Base-by-base conservation (phyloP, 2,888 invertebrate genomes). In the Parnassius mnemosyne region DNA sequence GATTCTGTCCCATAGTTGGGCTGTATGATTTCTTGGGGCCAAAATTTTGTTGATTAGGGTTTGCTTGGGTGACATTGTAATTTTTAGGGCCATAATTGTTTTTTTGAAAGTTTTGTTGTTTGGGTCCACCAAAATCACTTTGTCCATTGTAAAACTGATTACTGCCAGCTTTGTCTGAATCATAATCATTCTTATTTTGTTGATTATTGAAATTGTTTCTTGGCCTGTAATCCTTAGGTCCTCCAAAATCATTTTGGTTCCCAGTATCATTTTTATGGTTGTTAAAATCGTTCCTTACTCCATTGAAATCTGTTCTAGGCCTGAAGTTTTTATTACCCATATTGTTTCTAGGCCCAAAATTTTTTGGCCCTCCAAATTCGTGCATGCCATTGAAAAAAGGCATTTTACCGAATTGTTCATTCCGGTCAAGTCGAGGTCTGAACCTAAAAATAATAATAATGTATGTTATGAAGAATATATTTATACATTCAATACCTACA, bases 371-470 rank as follows among this genome's bases (percentile, higher is more conserved):
- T 54, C 92, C 92, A 77, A 92, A 92, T 66, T 92, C 91, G 71
- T 75, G 84, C 46, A 60, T 16, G 62, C 86, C 85, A 81, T 87
- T 89, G 67, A 84, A 85, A 71, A 81, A 89, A 65, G 86, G 89
- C 68, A 93, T 87, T 85, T 94, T 93, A 81, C 92, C 92, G 83
- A 91, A 92, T 92, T 93, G 93, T 92, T 94, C 94, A 87, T 92
- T 92, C 81, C 93, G 93, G 84, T 94, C 94, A 81, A 93, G 89
- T 81, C 93, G 90, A 78, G 93, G 92, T 81, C 94, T 93, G 85
- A 90, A 93, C 91, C 91, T 92, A 57, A 49, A 9, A 47, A n/a
- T 47, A 47, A 47, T 34, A 34, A 34, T 34, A 5, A 34, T 34
- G 34, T 34, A 34, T 34, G 34, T 34, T 34, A 34, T 34, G 34